Evolutionary conservation across 1,140 invertebrate genomes (phyloP), one percentile per base, ranked within the genome.

Genomic region (Drosophila takahashii): DNA sequence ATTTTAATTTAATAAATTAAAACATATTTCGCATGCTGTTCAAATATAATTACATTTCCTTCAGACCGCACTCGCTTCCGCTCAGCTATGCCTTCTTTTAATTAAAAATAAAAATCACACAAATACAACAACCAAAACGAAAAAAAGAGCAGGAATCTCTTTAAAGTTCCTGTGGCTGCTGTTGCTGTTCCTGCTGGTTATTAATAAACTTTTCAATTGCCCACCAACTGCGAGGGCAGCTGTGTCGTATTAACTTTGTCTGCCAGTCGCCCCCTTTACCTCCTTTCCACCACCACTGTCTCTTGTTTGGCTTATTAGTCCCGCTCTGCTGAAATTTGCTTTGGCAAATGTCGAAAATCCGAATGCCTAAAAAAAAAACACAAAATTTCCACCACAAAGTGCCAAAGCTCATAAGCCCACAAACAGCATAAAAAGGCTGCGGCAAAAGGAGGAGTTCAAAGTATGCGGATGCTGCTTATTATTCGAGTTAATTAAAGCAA

Each of bases 171-270:
- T 29, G 11, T 61, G 34, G 32, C 52, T 36, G 29, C 10, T 29
- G 22, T 41, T 36, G 37, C 62, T 22, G 22, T 59, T 75, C 37
- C 53, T 51, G 62, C 74, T 83, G 65, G 84, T 87, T 87, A 87
- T 87, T 87, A 87, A 87, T 89, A 89, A 87, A 87, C 83, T 87
- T 87, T 87, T 87, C 71, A 79, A 83, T 77, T 89, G 65, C 75
- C 69, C 65, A 61, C 83, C 66, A 89, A 89, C 79, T 73, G 76
- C 80, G 54, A 62, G 50, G 79, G 59, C 79, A 81, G 70, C 84
- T 89, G 71, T 69, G 51, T 83, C 76, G 59, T 78, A 83, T 87
- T 83, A 79, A 87, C 84, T 89, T 79, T 73, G 69, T 62, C 58
- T 57, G 57, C 18, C 22, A 15, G 16, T 27, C 52, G 29, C 48